A percentile compares a stretch with the other conserved stretches of the same genome.
These are phyloP conservation scores for Darevskia mixta DNA, from an alignment of 2,797 vertebrate genomes.

Conservation along the genomic window DNA sequence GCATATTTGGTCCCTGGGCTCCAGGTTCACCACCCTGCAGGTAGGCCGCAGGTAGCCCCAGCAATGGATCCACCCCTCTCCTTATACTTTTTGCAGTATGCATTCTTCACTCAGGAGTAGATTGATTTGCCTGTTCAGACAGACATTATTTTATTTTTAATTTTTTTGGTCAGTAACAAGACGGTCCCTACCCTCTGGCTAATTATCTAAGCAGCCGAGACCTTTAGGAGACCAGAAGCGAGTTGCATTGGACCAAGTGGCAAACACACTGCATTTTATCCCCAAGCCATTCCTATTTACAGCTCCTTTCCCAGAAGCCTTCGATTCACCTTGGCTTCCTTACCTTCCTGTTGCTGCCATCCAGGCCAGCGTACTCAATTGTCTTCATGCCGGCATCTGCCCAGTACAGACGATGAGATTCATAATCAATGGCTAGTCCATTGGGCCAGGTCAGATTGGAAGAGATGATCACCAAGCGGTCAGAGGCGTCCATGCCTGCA, in stretches of 20 bases:
- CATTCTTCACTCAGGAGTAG: conserved; percentile 27
- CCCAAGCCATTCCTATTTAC: not conserved
- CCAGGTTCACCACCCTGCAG: no score
- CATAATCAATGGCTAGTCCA: conserved; percentile 95
- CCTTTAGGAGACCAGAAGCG: conserved; percentile 10
- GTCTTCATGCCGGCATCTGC: conserved; percentile 98
- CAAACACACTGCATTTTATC: not conserved
- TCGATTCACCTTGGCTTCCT: not conserved
- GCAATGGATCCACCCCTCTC: not conserved
- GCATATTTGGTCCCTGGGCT: no score
- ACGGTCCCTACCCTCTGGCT: not conserved
- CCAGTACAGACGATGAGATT: conserved; percentile 94
- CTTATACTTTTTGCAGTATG: not conserved
- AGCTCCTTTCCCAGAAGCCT: not conserved
- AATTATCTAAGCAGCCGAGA: not conserved
- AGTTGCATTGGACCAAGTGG: not conserved
- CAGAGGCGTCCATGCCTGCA: conserved; percentile 96
- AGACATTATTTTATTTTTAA: not conserved
- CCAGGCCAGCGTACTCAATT: conserved; percentile 92
- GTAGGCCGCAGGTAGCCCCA: not conserved
- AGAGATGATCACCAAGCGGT: conserved; percentile 93
- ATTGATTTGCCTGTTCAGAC: conserved; percentile 45
- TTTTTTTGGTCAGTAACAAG: not conserved
- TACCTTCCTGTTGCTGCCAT: conserved; percentile 93
- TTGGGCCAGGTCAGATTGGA: conserved; percentile 98